These are phyloP conservation scores for Proisotoma minuta DNA, from an alignment of 2,888 invertebrate genomes.

Conservation along the genomic window DNA sequence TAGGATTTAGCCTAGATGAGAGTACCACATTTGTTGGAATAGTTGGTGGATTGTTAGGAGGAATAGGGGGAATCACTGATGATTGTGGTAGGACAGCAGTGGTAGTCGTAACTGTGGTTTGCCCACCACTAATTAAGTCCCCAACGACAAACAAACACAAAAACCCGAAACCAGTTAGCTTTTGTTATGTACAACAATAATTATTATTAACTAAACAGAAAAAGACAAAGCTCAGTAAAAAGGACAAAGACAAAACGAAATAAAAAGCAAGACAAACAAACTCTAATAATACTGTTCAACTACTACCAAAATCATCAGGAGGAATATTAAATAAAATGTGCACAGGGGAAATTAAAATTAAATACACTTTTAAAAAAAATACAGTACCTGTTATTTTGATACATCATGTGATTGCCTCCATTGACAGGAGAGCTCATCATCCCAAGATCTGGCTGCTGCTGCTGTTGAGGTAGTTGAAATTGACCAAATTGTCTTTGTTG, in stretches of 20 bases:
- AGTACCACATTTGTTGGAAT: slow-evolving; percentile 51
- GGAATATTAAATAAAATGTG: slow-evolving; percentile 4
- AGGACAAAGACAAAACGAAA: no score
- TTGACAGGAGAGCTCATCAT: slow-evolving; percentile 6
- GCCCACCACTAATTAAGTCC: neutral
- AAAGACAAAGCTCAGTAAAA: neutral
- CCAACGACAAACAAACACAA: neutral
- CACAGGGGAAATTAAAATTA: neutral
- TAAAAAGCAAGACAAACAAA: neutral
- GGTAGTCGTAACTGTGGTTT: no score
- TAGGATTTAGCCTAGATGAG: slow-evolving; percentile 68
- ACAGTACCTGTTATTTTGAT: slow-evolving; percentile 9
- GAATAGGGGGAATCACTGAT: neutral
- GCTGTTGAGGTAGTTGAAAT: no score
- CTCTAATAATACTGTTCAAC: neutral
- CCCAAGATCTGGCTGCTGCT: neutral
- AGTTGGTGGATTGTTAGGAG: slow-evolving; percentile 18
- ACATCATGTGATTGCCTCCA: slow-evolving; percentile 14
- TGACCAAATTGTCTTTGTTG: no score
- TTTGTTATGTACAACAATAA: neutral
- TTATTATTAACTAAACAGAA: neutral
- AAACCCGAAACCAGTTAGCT: neutral
- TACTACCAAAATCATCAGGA: neutral
- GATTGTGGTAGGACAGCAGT: neutral
- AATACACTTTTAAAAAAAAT: neutral